A percentile compares a stretch with the other conserved stretches of the same genome.
These are phyloP conservation scores for Podarcis muralis DNA, from an alignment of 2,113 vertebrate species.

Conservation along the genomic window DNA sequence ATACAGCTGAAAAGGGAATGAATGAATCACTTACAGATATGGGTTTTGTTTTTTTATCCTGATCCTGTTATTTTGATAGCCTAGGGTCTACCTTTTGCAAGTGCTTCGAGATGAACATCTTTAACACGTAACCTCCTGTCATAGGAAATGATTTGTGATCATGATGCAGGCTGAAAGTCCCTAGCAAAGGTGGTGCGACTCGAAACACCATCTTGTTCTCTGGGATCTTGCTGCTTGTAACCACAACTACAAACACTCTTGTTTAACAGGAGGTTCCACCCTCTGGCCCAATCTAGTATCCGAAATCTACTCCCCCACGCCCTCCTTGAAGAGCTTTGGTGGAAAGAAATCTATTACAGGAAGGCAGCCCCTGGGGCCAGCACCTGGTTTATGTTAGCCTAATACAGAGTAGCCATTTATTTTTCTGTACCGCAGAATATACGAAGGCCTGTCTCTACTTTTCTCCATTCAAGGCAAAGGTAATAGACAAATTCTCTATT, in stretches of 20 bases:
- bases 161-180: neutral
- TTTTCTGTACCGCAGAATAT: neutral
- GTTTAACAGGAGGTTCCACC: neutral
- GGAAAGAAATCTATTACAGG: neutral
- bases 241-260: neutral
- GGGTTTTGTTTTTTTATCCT: conserved; percentile 30
- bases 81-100: neutral
- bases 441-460: neutral
- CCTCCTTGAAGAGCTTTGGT: neutral
- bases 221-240: neutral
- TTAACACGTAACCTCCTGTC: neutral
- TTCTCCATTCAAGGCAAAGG: neutral
- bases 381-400: neutral
- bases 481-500: neutral
- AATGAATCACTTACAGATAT: conserved; percentile 57
- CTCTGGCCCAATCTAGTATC: neutral
- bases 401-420: neutral
- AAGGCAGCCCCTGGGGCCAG: neutral
- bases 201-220: neutral
- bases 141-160: neutral
- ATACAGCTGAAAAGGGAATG: conserved; percentile 55
- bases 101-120: neutral
- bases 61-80: neutral
- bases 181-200: neutral
- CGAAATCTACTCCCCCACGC: neutral